Evolutionary conservation across 2,113 vertebrate species (phyloP).

Genomic region (Triplophysa siluroides): DNA sequence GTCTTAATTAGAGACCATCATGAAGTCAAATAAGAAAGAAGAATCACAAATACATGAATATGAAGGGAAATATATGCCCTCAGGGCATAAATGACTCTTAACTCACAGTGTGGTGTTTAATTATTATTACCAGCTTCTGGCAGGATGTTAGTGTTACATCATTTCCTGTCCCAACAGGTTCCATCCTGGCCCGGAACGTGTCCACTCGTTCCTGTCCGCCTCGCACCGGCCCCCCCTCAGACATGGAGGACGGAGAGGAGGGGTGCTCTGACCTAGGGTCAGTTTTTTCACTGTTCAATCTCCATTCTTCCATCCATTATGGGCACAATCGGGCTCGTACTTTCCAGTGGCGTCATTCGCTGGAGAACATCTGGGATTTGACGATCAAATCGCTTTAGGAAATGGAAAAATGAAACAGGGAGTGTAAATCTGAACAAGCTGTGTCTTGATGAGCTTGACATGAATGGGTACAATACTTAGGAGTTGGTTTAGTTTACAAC

Average conservation of each 20-base stretch:
- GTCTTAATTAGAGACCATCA: too few species aligned
- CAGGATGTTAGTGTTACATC: conserved; percentile 35
- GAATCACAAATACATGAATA: neutral
- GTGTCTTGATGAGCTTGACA: neutral
- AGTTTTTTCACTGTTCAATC: conserved; percentile 47
- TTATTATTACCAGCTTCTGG: conserved; percentile 6
- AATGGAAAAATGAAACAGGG: neutral
- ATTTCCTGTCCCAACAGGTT: conserved; percentile 72
- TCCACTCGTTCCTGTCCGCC: conserved; percentile 93
- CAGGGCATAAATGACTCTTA: neutral
- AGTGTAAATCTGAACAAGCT: conserved; percentile 1
- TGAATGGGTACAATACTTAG: neutral
- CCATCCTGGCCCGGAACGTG: conserved; percentile 91
- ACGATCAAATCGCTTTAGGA: conserved; percentile 8
- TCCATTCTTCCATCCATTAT: neutral
- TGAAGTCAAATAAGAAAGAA: too few species aligned
- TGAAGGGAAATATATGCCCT: neutral
- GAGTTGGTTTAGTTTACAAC: neutral
- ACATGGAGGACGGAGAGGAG: conserved; percentile 90
- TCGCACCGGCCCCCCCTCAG: conserved; percentile 83
- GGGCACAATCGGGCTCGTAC: neutral
- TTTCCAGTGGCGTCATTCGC: conserved; percentile 30
- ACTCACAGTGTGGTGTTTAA: neutral
- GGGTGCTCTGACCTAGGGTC: conserved; percentile 69
- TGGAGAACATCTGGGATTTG: conserved; percentile 6